Percentiles rank a stretch among this genome's conserved stretches.
These are phyloP conservation scores for Apeltes quadracus DNA, from an alignment of 2,113 vertebrate genomes.

Conservation along the genomic window DNA sequence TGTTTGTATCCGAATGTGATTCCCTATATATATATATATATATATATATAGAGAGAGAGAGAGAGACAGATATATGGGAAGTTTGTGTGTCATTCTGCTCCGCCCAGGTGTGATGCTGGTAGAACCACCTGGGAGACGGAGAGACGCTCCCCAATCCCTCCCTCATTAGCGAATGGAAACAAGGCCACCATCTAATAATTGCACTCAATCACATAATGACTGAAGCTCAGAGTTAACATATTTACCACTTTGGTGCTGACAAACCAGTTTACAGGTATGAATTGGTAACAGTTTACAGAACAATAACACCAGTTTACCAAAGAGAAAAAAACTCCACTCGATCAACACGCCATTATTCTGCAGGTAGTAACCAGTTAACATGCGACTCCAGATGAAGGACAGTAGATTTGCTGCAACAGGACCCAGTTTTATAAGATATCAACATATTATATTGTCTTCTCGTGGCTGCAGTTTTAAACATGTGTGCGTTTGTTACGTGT, in stretches of 20 bases:
- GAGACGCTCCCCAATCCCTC: constrained; percentile 53
- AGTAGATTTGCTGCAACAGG: too few species aligned
- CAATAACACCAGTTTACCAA: too few species aligned
- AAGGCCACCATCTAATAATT: constrained; percentile 78
- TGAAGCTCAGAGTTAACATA: constrained; percentile 32
- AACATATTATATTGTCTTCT: not conserved
- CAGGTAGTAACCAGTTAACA: not conserved
- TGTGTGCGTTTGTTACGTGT: not conserved
- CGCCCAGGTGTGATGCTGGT: constrained; percentile 27
- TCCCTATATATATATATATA: not conserved
- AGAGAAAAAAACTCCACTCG: too few species aligned
- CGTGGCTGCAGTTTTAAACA: not conserved
- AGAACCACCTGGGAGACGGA: constrained; percentile 46
- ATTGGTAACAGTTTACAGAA: too few species aligned
- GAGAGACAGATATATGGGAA: too few species aligned
- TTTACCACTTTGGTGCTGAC: too few species aligned
- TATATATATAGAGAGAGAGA: too few species aligned
- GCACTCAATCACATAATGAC: constrained; percentile 77
- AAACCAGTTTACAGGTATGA: too few species aligned
- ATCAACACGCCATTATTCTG: too few species aligned
- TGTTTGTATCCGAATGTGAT: not conserved
- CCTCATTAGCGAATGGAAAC: constrained; percentile 79
- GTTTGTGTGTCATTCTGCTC: not conserved
- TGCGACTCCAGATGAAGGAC: not conserved
- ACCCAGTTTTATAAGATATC: not conserved